A percentile compares a stretch with the other conserved stretches of the same genome.
Evolutionary conservation across 1,140 invertebrate genomes (phyloP).

Genomic region (Drosophila burlai): DNA sequence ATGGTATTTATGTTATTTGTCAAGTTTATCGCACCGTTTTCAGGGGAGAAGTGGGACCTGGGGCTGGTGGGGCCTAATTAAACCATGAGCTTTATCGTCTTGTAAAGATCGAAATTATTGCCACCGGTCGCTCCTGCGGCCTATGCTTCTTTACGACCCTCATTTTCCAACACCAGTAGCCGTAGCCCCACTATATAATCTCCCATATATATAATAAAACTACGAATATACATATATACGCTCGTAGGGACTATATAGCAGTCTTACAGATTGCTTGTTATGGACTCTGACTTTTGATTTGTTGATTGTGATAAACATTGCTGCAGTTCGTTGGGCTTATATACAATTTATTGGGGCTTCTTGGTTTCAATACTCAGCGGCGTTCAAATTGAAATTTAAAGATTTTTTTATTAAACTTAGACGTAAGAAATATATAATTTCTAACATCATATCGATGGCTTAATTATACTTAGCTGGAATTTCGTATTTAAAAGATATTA

Average conservation of each 20-base stretch:
- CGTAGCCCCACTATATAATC: conserved; percentile 45
- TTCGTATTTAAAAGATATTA: neutral
- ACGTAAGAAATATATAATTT: neutral
- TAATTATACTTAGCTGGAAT: neutral
- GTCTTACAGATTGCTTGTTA: conserved; percentile 62
- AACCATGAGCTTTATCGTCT: conserved; percentile 72
- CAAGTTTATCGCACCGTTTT: conserved; percentile 72
- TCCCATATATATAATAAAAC: conserved; percentile 8
- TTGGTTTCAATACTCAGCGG: neutral
- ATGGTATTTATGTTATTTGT: conserved; percentile 83
- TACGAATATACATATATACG: conserved; percentile 2
- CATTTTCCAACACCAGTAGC: conserved; percentile 79
- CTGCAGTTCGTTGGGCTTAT: conserved; percentile 22
- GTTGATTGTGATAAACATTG: conserved; percentile 52
- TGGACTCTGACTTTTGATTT: conserved; percentile 60
- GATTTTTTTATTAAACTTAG: neutral
- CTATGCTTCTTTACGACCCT: conserved; percentile 52
- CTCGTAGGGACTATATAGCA: conserved; percentile 27
- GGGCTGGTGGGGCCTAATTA: conserved; percentile 62
- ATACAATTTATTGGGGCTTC: conserved; percentile 20
- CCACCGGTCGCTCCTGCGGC: conserved; percentile 13
- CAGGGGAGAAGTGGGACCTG: conserved; percentile 1
- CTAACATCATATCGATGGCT: too few relatives aligned
- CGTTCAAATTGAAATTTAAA: neutral
- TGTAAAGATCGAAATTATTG: conserved; percentile 72